Conservation (phyloP, 2,113 vertebrate species). For the Sula dactylatra region DNA sequence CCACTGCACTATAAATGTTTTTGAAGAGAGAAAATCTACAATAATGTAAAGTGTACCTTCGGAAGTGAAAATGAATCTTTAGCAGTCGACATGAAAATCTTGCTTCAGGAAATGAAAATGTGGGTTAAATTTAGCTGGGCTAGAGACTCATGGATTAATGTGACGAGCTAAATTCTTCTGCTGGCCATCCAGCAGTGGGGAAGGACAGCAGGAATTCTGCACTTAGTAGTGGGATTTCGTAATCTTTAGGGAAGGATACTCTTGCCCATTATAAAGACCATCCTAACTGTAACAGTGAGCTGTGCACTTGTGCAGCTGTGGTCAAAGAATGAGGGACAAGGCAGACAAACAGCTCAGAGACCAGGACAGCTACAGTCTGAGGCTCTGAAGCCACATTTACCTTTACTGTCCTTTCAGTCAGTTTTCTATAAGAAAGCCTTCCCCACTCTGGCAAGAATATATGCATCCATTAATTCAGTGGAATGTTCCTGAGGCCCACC, state of each 20-base stretch:
- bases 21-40: neutral
- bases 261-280: neutral
- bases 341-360: neutral
- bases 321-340: neutral
- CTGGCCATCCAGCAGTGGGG: neutral
- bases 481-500: neutral
- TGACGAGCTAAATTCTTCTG: neutral
- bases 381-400: neutral
- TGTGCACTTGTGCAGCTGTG: neutral
- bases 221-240: neutral
- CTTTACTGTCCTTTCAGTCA: neutral
- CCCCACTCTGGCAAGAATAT: neutral
- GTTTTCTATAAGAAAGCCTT: neutral
- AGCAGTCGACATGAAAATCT: neutral
- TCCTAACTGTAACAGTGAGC: neutral
- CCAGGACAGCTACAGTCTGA: neutral
- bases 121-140: neutral
- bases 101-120: slow-evolving; percentile 9
- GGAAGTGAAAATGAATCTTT: slow-evolving; percentile 16
- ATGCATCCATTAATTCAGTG: neutral
- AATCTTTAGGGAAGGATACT: neutral
- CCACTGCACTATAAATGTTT: neutral
- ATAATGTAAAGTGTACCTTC: neutral
- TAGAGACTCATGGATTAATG: neutral
- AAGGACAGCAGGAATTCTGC: neutral